A percentile compares a stretch with the other conserved stretches of the same genome.
Conservation (phyloP, 2,113 vertebrate genomes). For the Pachycephala philippinensis region DNA sequence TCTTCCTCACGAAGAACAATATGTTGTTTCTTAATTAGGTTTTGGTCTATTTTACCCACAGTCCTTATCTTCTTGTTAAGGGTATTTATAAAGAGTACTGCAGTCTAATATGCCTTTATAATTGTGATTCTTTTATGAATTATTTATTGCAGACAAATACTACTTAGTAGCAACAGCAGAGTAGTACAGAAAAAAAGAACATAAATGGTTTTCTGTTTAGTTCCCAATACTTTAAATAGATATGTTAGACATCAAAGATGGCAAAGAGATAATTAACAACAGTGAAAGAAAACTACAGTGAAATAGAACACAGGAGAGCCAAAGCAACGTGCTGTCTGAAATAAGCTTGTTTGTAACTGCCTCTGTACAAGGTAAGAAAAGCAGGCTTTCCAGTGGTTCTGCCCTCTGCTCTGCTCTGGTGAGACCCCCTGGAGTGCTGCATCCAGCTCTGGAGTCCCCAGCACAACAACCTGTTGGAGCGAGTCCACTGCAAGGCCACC, state of each 20-base stretch:
- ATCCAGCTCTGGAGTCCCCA: not conserved
- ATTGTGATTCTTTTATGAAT: not conserved
- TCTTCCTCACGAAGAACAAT: not conserved
- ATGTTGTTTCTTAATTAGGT: not conserved
- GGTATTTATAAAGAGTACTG: not conserved
- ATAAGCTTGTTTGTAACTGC: not conserved
- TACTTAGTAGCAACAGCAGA: not conserved
- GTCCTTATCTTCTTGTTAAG: not conserved
- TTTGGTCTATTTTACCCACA: not conserved
- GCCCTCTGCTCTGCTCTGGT: not conserved
- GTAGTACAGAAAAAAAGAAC: conserved; percentile 4
- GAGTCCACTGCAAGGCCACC: not conserved
- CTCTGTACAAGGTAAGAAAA: not conserved
- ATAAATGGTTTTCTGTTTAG: conserved; percentile 27
- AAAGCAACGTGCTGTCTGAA: conserved; percentile 16
- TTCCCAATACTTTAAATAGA: conserved; percentile 38
- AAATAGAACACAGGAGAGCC: not conserved
- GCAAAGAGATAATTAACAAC: conserved; percentile 40
- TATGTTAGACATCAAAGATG: conserved; percentile 24
- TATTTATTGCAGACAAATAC: not conserved
- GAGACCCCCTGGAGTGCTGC: not conserved
- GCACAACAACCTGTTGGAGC: not conserved
- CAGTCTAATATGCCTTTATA: not conserved
- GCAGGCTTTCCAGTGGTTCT: not conserved
- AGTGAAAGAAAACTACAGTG: not conserved